Evolutionary conservation across 92 coral and sea anemone species (phyloP), one percentile per base, ranked within the genome.

Genomic region (Chrysogorgia sp.): DNA sequence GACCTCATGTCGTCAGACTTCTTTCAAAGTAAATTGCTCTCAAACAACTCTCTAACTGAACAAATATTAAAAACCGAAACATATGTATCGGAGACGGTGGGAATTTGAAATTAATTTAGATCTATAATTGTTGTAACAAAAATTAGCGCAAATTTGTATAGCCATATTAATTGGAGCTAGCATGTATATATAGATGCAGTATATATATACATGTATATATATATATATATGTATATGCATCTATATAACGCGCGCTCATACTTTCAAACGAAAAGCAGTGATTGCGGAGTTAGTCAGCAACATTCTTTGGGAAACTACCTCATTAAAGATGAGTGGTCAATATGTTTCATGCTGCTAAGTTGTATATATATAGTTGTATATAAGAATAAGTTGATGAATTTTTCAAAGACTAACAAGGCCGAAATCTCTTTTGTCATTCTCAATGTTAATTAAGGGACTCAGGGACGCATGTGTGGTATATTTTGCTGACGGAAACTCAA

Each of bases 31-130:
- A 72, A 53, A 72, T 72, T 72, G 65, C 10, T 50, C 65, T 35
- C 79, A 72, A 72, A 56, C 58, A 72, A 72, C 24, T 55, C 48
- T 25, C 50, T 31, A 9, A 13, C 63, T 49, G 25, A 72, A 72
- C 79, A 52, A 72, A 53, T 56, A 72, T 52, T 33, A 34, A 32
- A 56, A 72, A n/a, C 64, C 63, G 55, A 59, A 23, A 29, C 26
- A 17, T 24, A 34, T 56, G 32, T 34, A 72, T 34, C 31, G 33
- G 52, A 72, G 53, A 34, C 63, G 1, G 31, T 14, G 63, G 23
- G 17, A 8, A 20, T n/a, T 25, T 2, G 65, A 72, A 53, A 72
- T 72, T 53, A 72, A 32, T 15, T 20, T 50, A 72, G 30, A 72
- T 72, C 55, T 72, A 65, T 55, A 34, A 31, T 25, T 50, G 5